Evolutionary conservation across 2,113 vertebrate genomes (phyloP).

Genomic region (Sula dactylatra): DNA sequence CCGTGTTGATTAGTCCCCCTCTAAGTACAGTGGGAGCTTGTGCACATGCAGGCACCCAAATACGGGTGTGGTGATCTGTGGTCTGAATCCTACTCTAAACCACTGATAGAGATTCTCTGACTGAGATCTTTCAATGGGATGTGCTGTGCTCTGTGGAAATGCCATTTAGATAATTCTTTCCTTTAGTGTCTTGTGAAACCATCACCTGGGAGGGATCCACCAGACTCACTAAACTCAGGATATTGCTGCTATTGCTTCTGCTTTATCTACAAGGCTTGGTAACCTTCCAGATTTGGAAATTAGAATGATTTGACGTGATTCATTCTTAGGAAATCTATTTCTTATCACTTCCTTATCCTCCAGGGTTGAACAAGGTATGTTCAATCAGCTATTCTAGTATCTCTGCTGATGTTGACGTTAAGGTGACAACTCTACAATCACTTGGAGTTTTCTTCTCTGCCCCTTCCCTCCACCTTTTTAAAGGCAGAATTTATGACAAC

Average conservation of each 20-base stretch:
- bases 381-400: not conserved
- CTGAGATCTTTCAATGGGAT: not conserved
- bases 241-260: not conserved
- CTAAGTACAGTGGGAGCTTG: not conserved
- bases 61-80: not conserved
- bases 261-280: not conserved
- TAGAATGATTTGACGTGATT: not conserved
- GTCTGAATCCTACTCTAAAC: not conserved
- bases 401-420: not conserved
- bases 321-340: not conserved
- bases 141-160: not conserved
- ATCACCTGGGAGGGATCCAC: not conserved
- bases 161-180: not conserved
- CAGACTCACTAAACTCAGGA: not conserved
- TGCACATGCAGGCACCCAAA: not conserved
- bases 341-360: slow-evolving; percentile 6
- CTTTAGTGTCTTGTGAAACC: not conserved
- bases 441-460: not conserved
- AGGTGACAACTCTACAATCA: not conserved
- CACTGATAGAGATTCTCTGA: not conserved
- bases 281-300: slow-evolving; percentile 4
- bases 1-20: not conserved
- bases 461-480: not conserved
- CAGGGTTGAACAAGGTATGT: not conserved
- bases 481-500: not conserved